Evolutionary conservation across 37 sponge, comb jelly and placozoan species (phyloP).

Genomic region (Hexactinellida sp.): DNA sequence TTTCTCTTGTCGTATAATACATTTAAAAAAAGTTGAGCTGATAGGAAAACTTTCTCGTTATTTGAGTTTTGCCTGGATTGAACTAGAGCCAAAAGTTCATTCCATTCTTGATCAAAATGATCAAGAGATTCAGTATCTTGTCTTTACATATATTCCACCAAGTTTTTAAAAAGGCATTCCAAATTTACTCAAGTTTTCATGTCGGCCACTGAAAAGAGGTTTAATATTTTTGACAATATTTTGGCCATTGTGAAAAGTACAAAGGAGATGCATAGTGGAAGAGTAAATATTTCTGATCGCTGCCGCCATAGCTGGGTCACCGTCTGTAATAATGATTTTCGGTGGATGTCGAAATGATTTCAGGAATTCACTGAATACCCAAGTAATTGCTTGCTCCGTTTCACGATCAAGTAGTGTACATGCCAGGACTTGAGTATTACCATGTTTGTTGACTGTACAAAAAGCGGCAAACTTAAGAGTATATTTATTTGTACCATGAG

Average conservation of each 20-base stretch:
- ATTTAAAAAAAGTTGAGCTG: not conserved
- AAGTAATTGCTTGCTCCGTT: not conserved
- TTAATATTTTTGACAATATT: not conserved
- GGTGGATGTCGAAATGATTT: not conserved
- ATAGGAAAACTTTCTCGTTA: not conserved
- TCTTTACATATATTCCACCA: not conserved
- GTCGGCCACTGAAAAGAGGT: not conserved
- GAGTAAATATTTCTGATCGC: not conserved
- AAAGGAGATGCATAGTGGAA: not conserved
- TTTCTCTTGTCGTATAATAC: not conserved
- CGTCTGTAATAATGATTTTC: not conserved
- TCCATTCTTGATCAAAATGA: not conserved
- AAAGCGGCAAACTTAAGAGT: not conserved
- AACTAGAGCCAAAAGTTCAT: not conserved
- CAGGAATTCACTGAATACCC: not conserved
- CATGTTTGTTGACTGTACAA: not conserved
- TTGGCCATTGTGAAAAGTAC: not conserved
- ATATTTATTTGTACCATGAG: not conserved
- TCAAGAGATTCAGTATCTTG: not conserved
- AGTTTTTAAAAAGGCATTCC: not conserved
- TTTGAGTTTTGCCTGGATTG: not conserved
- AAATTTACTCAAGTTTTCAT: not conserved
- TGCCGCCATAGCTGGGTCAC: not conserved
- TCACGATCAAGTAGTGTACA: not conserved
- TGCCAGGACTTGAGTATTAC: not conserved